Evolutionary conservation across 2,113 vertebrate genomes (phyloP).

Genomic region (Pungitius pungitius): DNA sequence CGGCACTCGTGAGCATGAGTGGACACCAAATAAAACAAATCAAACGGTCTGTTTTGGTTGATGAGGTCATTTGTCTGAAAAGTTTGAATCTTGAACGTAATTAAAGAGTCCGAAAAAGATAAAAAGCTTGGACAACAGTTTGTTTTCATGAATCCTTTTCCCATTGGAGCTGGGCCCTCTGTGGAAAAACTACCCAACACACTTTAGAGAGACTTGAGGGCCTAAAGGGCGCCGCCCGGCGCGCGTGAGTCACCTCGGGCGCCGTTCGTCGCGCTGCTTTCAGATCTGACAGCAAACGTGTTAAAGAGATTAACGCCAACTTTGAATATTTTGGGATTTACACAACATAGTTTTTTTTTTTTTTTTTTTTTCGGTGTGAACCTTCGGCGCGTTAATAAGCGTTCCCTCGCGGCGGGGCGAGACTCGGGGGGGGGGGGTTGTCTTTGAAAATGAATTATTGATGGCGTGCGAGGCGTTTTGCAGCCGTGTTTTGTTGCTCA

Average conservation of each 20-base stretch:
- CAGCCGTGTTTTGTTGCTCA: conserved; percentile 43
- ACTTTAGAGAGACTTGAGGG: no score
- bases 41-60: no score
- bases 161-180: no score
- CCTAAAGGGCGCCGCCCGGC: no score
- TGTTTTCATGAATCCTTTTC: no score
- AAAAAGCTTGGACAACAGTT: conserved; percentile 15
- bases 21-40: conserved; percentile 9
- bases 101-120: conserved; percentile 32
- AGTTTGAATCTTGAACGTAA: conserved; percentile 37
- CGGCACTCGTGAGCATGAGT: no score
- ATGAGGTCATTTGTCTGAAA: conserved; percentile 47
- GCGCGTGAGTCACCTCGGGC: no score
- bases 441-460: conserved; percentile 51
- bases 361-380: conserved; percentile 54
- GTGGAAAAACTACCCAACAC: no score
- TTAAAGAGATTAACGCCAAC: conserved; percentile 64
- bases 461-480: conserved; percentile 15
- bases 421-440: conserved; percentile 35
- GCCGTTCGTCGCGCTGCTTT: no score
- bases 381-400: conserved; percentile 50
- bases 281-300: no score
- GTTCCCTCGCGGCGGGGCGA: conserved; percentile 21
- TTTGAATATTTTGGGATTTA: conserved; percentile 60
- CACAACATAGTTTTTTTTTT: conserved; percentile 56